Percentiles rank a stretch among this genome's conserved stretches.
Conservation (phyloP, 2,797 vertebrate species). For the Typhlichthys subterraneus region DNA sequence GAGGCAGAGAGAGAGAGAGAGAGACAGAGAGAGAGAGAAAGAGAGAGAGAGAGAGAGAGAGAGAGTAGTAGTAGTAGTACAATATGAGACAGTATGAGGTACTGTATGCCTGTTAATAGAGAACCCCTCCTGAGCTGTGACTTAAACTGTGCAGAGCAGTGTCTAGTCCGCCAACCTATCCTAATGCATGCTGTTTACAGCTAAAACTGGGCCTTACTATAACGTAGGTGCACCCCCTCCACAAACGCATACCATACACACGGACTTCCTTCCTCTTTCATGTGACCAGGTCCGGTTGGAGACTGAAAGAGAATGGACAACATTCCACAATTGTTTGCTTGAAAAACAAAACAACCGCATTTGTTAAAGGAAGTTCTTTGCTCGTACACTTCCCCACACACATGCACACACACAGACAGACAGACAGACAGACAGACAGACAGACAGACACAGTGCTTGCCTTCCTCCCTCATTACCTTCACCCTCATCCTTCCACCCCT, state of each 20-base stretch:
- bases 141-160: no score
- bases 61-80: neutral
- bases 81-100: no score
- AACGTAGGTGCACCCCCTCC: no score
- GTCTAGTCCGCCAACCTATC: no score
- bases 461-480: neutral
- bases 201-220: no score
- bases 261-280: conserved; percentile 8
- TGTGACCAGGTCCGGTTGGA: conserved; percentile 20
- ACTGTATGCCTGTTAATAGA: no score
- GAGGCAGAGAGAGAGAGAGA: conserved; percentile 5
- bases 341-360: conserved; percentile 59
- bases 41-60: neutral
- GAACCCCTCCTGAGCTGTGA: no score
- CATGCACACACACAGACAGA: no score
- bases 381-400: conserved; percentile 32
- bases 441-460: neutral
- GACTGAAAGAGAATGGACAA: conserved; percentile 24
- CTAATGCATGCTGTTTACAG: no score
- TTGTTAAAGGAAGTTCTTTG: conserved; percentile 20
- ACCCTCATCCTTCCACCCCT: conserved; percentile 22
- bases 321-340: conserved; percentile 44
- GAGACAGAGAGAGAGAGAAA: conserved; percentile 3
- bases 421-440: neutral
- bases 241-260: no score